Conservation (phyloP, 2,888 invertebrate genomes). For the Autographa gamma region DNA sequence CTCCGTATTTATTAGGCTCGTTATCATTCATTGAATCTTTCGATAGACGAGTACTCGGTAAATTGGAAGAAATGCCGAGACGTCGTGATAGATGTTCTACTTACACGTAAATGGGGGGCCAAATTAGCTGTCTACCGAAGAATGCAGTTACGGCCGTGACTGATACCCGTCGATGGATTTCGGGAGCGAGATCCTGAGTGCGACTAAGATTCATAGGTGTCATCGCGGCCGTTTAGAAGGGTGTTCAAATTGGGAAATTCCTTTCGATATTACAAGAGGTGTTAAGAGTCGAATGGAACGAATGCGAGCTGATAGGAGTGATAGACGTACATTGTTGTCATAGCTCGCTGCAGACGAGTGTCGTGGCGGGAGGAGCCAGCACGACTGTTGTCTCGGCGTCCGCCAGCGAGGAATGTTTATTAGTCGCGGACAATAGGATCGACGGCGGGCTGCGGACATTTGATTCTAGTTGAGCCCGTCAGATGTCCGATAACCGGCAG, state of each 20-base stretch:
- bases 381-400: conserved; percentile 45
- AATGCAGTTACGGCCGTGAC: conserved; percentile 85
- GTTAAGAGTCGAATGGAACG: conserved; percentile 62
- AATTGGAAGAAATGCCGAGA: conserved; percentile 81
- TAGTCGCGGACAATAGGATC: conserved; percentile 53
- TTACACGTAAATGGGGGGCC: conserved; percentile 85
- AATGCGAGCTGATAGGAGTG: conserved; percentile 49
- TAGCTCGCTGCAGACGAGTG: conserved; percentile 49
- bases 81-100: conserved; percentile 83
- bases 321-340: conserved; percentile 48
- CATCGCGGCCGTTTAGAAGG: conserved; percentile 74
- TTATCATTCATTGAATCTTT: conserved; percentile 89
- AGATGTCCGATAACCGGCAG: conserved; percentile 78
- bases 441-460: conserved; percentile 35
- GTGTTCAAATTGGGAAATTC: conserved; percentile 83
- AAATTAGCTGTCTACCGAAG: conserved; percentile 86
- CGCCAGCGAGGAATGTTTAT: conserved; percentile 55
- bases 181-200: conserved; percentile 61
- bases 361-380: conserved; percentile 20
- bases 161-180: conserved; percentile 75
- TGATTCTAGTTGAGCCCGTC: conserved; percentile 61
- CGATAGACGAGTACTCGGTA: conserved; percentile 81
- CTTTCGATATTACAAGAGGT: conserved; percentile 75
- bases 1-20: conserved; percentile 88
- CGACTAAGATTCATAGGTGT: conserved; percentile 84